phyloP scores from a whole-genome alignment of 1,140 invertebrate genomes.

The Anthonomus grandis region DNA sequence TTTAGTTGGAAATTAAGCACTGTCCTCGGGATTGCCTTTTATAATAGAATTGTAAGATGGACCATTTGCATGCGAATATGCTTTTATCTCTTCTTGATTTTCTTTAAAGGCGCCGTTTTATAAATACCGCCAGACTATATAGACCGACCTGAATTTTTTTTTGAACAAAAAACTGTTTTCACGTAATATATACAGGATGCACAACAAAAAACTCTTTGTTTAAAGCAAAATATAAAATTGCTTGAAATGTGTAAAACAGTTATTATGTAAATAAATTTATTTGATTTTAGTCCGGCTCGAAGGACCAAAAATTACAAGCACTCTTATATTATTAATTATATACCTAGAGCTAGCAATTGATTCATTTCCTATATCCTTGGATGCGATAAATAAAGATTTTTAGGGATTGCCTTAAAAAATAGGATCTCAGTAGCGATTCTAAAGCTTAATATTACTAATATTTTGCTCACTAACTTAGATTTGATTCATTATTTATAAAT shows the following conservation, averaged over 20 bases:
- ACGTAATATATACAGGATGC: background rate
- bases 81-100: conserved; percentile 22
- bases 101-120: conserved; percentile 12
- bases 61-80: conserved; percentile 26
- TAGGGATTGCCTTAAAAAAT: no score
- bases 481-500: no score
- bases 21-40: conserved; percentile 25
- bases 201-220: background rate
- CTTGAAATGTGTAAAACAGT: background rate
- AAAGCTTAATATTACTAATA: no score
- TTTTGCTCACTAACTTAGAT: no score
- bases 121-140: background rate
- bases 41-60: conserved; percentile 28
- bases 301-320: no score
- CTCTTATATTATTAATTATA: no score
- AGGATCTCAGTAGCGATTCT: no score
- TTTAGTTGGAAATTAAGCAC: conserved; percentile 26
- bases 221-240: background rate
- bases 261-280: background rate
- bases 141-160: background rate
- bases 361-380: no score
- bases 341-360: no score
- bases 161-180: background rate
- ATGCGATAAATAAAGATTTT: no score
- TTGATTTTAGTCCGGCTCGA: background rate